These are phyloP conservation scores for Hyposoter dolosus DNA, from an alignment of 2,888 invertebrate species.

Conservation along the genomic window DNA sequence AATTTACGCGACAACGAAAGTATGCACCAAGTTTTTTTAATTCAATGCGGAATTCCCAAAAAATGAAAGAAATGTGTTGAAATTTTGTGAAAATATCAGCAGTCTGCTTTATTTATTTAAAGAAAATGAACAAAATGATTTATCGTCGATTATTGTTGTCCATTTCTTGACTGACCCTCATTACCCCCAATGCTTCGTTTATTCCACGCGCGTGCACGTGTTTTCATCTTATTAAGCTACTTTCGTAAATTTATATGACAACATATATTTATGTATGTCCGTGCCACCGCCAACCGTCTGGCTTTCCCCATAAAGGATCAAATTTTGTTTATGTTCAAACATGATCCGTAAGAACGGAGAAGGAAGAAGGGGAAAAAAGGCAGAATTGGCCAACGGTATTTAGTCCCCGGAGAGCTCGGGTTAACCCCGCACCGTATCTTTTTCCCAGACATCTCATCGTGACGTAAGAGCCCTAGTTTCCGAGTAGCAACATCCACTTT, in stretches of 20 bases:
- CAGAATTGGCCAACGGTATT: slow-evolving; percentile 15
- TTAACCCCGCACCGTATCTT: not conserved
- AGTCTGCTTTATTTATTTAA: no score
- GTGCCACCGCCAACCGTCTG: slow-evolving; percentile 38
- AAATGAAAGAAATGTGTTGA: not conserved
- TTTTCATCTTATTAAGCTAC: slow-evolving; percentile 5
- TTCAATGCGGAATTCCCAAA: not conserved
- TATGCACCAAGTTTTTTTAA: not conserved
- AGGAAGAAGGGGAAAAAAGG: slow-evolving; percentile 10
- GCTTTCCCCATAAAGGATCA: slow-evolving; percentile 39
- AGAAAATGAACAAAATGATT: not conserved
- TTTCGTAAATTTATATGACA: not conserved
- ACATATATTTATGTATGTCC: not conserved
- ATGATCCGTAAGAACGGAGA: slow-evolving; percentile 37
- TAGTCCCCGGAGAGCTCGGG: not conserved
- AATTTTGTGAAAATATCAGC: not conserved
- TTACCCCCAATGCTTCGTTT: not conserved
- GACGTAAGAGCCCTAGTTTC: slow-evolving; percentile 15
- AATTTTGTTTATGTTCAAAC: slow-evolving; percentile 60
- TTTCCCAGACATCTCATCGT: slow-evolving; percentile 5
- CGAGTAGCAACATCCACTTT: not conserved
- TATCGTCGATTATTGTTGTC: not conserved
- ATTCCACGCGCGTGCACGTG: not conserved
- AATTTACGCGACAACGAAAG: slow-evolving; percentile 43
- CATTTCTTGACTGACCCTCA: not conserved